Base-by-base conservation (phyloP, 2,888 invertebrate genomes). In the Elysia crispata region DNA sequence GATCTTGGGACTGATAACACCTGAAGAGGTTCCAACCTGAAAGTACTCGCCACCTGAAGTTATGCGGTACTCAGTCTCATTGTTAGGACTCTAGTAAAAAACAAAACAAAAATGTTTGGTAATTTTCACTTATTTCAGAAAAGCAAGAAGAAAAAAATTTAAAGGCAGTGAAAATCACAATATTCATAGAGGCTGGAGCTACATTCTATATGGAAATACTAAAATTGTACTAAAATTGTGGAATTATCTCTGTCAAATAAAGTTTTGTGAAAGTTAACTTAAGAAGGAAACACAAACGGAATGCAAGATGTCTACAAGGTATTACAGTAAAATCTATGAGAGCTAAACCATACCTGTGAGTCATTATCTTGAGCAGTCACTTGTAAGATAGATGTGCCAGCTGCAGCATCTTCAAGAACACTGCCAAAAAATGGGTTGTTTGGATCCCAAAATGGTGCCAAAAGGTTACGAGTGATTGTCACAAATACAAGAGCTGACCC, bases 401-500 rank as follows among this genome's bases (percentile, higher is more conserved):
- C 70, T 23, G 80, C 20, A 33, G 82, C 82, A 25, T 60, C 83
- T 64, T 86, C 86, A 30, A 72, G 57, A 11, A 86, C 78, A 3
- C 41, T 81, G 0, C 72, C 64, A 60, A 50, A 20, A 1, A 11
- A 41, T 60, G 82, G 84, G 20, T 60, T 69, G 0, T 75, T 31
- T 30, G 33, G 57, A 0, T 15, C 3, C 84, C 85, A 88, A 0
- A 41, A 28, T 1, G 88, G 88, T 0, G 80, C 25, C 33, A 83
- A 75, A 73, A 89, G 86, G 76, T 90, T 90, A 15, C 89, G 85
- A 25, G 81, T 81, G 33, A 90, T 86, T 31, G 85, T 81, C 3
- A 90, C 86, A 23, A 85, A 85, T 20, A 90, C 86, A 30, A 89
- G 82, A 23, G 87, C 86, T 41, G 86, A 83, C 11, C 84, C 87